Evolutionary conservation across 2,113 vertebrate species (phyloP).

Genomic region (Leptocoma aspasia): DNA sequence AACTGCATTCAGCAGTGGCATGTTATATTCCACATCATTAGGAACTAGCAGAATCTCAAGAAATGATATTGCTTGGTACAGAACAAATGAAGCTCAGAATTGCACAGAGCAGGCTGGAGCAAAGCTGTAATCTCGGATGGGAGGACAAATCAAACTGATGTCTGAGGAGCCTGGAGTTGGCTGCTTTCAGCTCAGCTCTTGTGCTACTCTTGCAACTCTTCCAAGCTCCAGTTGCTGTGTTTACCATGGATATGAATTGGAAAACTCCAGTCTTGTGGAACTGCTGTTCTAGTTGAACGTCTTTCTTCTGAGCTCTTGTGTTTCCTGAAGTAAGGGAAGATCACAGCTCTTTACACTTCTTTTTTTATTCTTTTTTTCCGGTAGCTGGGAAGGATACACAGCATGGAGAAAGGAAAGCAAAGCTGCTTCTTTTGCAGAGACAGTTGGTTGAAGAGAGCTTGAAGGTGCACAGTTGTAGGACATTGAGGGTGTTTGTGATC

Average conservation of each 20-base stretch:
- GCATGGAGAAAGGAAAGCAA: neutral
- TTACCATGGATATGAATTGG: neutral
- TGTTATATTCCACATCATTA: slow-evolving; percentile 18
- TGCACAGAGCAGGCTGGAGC: neutral
- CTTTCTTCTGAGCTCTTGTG: neutral
- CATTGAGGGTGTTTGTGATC: neutral
- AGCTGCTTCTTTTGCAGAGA: neutral
- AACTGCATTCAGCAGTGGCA: neutral
- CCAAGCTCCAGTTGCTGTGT: neutral
- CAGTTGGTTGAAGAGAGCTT: neutral
- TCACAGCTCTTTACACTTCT: neutral
- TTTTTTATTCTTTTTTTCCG: too few species aligned
- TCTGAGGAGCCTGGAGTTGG: neutral
- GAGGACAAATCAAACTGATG: neutral
- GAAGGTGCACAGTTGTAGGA: neutral
- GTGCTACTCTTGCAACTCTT: neutral
- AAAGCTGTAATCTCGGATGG: neutral
- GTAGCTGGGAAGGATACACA: neutral
- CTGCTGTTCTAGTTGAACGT: neutral
- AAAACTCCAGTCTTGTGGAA: neutral
- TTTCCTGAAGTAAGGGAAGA: neutral
- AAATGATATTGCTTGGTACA: neutral
- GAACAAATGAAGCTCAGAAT: neutral
- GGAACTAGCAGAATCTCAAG: neutral
- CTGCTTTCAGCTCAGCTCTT: neutral